Conservation (phyloP, 37 sponge, comb jelly and placozoan genomes). For the Axinella damicornis region DNA sequence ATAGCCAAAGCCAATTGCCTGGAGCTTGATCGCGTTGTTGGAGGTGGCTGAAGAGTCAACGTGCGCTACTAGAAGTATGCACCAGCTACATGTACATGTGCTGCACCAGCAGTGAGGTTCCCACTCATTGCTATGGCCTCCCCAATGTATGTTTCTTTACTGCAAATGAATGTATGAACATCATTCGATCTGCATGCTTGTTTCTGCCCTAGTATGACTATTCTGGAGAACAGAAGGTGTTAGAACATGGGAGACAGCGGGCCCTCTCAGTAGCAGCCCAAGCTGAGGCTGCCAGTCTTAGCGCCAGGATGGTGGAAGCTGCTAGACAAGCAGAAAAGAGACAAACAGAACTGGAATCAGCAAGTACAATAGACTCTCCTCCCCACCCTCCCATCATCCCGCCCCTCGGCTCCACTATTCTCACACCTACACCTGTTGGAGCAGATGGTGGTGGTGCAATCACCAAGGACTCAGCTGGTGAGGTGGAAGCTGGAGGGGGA, state of each 20-base stretch:
- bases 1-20: too few relatives aligned
- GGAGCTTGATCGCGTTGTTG: too few relatives aligned
- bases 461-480: neutral
- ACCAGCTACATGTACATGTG: too few relatives aligned
- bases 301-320: neutral
- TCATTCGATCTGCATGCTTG: too few relatives aligned
- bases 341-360: too few relatives aligned
- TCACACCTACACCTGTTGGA: slow-evolving; percentile 52
- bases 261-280: slow-evolving; percentile 48
- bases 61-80: too few relatives aligned
- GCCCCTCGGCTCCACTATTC: slow-evolving; percentile 11
- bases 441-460: neutral
- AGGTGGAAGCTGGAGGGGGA: neutral
- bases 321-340: neutral
- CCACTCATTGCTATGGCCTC: too few relatives aligned
- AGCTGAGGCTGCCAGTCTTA: slow-evolving; percentile 1
- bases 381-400: slow-evolving; percentile 7
- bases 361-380: too few relatives aligned
- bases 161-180: too few relatives aligned
- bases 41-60: too few relatives aligned
- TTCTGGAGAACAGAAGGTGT: slow-evolving; percentile 32
- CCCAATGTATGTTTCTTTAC: too few relatives aligned
- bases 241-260: slow-evolving; percentile 51
- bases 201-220: slow-evolving; percentile 53
- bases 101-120: too few relatives aligned